Evolutionary conservation across 1,140 invertebrate genomes (phyloP).

Genomic region (Oncopeltus fasciatus): DNA sequence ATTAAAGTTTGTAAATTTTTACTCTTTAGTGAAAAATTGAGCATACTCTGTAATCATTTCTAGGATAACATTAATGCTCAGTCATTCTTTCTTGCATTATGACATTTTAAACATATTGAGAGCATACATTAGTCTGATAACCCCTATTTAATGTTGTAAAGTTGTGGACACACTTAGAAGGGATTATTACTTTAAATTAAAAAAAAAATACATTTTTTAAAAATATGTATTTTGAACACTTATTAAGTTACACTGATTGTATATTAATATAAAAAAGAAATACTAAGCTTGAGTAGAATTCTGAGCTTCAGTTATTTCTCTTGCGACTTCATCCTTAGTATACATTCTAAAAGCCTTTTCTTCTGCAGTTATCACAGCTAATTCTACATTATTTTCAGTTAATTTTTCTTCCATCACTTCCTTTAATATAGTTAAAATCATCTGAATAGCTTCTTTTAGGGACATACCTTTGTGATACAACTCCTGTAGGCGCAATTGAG

Average conservation of each 20-base stretch:
- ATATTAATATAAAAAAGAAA: neutral
- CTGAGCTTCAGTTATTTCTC: slow-evolving; percentile 30
- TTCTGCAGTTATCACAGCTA: slow-evolving; percentile 76
- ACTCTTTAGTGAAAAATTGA: no score
- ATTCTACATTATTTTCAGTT: slow-evolving; percentile 94
- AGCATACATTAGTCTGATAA: no score
- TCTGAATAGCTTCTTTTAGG: slow-evolving; percentile 84
- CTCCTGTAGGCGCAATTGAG: slow-evolving; percentile 90
- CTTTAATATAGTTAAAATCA: slow-evolving; percentile 87
- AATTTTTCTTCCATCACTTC: slow-evolving; percentile 99
- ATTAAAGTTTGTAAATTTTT: no score
- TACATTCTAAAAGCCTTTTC: slow-evolving; percentile 79
- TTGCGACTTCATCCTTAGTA: slow-evolving; percentile 75
- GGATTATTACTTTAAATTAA: no score
- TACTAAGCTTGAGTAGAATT: neutral
- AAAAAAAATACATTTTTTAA: no score
- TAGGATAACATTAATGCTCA: no score
- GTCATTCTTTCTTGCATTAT: no score
- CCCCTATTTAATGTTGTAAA: no score
- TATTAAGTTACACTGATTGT: neutral
- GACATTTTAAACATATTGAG: no score
- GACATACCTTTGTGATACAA: slow-evolving; percentile 75
- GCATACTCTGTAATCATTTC: no score
- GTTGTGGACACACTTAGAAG: no score
- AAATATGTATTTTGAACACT: no score